phyloP scores from a whole-genome alignment of 1,140 invertebrate species.

The Hetaerina americana region DNA sequence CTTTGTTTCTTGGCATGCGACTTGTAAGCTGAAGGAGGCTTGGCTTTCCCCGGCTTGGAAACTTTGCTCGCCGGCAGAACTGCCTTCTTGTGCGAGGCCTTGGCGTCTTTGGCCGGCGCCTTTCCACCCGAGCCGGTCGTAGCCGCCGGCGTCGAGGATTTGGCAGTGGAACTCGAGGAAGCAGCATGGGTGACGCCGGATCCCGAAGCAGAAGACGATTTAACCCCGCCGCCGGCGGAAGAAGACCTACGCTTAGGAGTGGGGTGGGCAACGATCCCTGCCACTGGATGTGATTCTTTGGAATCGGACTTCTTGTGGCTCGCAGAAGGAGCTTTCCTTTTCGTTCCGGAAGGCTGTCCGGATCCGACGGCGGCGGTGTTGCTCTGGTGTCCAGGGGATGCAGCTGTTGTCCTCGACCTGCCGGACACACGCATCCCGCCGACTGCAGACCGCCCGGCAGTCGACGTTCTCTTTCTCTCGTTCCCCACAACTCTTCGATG shows the following conservation, averaged over 20 bases:
- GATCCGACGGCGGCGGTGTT: too few relatives aligned
- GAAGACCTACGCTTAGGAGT: too few relatives aligned
- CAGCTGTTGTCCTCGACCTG: background rate
- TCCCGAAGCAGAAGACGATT: too few relatives aligned
- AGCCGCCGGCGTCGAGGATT: background rate
- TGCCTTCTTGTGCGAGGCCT: background rate
- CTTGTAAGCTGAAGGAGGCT: too few relatives aligned
- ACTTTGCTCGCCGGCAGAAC: background rate
- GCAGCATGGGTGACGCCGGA: background rate
- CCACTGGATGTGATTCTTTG: too few relatives aligned
- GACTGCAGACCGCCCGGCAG: background rate
- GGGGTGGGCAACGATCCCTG: too few relatives aligned
- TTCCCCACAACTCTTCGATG: too few relatives aligned
- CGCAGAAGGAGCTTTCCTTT: background rate
- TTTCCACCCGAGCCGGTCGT: background rate
- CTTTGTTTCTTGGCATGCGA: too few relatives aligned
- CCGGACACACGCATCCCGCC: background rate
- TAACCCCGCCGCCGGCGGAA: too few relatives aligned
- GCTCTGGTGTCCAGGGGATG: background rate
- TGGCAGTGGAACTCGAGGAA: too few relatives aligned
- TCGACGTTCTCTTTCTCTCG: too few relatives aligned
- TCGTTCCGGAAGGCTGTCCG: background rate
- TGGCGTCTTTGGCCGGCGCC: background rate
- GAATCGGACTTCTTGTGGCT: too few relatives aligned
- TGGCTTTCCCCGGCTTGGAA: background rate